phyloP scores from a whole-genome alignment of 2,113 vertebrate species.

The Cricetomys ansorgei region DNA sequence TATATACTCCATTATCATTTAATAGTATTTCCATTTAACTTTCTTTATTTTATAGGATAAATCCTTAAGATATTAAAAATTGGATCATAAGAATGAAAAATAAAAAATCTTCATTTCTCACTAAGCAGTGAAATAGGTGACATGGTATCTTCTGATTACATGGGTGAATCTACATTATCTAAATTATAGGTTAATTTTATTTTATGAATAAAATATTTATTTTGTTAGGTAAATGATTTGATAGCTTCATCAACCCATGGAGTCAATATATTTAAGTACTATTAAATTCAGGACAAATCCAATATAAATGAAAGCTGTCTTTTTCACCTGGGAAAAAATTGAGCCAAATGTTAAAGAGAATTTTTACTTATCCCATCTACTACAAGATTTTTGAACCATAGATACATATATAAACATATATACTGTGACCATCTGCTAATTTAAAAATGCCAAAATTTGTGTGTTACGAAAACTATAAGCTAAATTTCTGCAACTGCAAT shows the following conservation, averaged over 20 bases:
- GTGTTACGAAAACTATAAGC: background rate
- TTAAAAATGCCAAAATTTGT: background rate
- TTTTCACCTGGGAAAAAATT: background rate
- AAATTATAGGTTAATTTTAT: constrained; percentile 28
- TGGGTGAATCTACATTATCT: background rate
- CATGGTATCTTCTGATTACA: background rate
- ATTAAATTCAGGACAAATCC: background rate
- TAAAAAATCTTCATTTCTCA: background rate
- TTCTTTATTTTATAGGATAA: background rate
- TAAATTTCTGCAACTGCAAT: background rate
- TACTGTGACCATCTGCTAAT: background rate
- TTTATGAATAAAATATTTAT: constrained; percentile 53
- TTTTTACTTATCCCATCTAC: background rate
- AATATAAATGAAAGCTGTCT: background rate
- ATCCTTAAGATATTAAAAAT: background rate
- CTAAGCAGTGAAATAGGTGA: background rate
- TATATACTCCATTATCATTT: background rate
- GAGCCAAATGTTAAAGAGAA: background rate
- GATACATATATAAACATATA: background rate
- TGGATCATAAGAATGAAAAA: background rate
- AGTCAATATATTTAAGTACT: constrained; percentile 23
- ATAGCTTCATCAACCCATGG: constrained; percentile 38
- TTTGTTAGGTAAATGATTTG: constrained; percentile 9
- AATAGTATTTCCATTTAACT: background rate
- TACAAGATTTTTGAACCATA: background rate